These are phyloP conservation scores for Apomyelois bistriatella DNA, from an alignment of 2,888 invertebrate species.

Conservation along the genomic window DNA sequence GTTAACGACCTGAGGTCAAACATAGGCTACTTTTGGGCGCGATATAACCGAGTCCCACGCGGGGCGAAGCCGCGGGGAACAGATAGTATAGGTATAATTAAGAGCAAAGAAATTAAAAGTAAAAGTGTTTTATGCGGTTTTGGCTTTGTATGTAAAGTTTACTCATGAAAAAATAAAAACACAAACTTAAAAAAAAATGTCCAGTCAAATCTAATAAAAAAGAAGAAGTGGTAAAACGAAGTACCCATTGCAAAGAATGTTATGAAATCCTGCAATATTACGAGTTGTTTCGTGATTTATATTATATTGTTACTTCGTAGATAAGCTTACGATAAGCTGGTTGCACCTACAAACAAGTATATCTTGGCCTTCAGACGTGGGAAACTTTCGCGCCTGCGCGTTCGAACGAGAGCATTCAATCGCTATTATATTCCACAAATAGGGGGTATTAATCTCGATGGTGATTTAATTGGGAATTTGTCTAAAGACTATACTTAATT, in stretches of 20 bases:
- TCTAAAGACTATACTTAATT: background rate
- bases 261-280: background rate
- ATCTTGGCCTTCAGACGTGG: conserved; percentile 33
- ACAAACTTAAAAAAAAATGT: no score
- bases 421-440: conserved; percentile 22
- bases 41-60: no score
- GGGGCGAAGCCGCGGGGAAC: no score
- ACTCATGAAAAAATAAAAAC: no score
- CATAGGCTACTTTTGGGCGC: no score
- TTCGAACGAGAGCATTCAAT: conserved; percentile 31
- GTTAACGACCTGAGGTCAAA: no score
- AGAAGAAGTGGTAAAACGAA: background rate
- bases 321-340: conserved; percentile 32
- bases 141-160: no score
- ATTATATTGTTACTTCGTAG: conserved; percentile 16
- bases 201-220: background rate
- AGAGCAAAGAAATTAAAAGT: no score
- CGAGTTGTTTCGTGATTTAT: conserved; percentile 7
- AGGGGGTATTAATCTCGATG: conserved; percentile 30
- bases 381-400: conserved; percentile 46
- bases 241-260: background rate
- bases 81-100: no score
- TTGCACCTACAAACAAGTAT: conserved; percentile 16
- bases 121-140: no score
- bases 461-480: conserved; percentile 10